phyloP scores from a whole-genome alignment of 2,888 invertebrate species.

The Hololepta plana region DNA sequence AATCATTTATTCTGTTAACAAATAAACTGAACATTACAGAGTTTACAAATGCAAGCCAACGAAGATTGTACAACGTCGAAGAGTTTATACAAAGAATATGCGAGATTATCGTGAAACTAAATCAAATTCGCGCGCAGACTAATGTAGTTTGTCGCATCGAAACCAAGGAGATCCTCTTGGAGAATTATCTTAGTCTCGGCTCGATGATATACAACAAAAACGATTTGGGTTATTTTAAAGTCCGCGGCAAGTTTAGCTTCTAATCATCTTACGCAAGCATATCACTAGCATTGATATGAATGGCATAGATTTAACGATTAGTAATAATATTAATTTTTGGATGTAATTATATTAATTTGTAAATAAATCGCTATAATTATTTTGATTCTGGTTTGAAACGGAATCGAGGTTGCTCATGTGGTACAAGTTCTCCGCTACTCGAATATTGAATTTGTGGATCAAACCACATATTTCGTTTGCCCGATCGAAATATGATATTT shows the following conservation, averaged over 20 bases:
- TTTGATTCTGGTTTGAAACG: too few species aligned
- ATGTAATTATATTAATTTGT: neutral
- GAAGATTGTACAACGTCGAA: constrained; percentile 38
- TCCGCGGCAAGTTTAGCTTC: constrained; percentile 71
- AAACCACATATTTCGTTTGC: neutral
- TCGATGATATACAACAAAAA: constrained; percentile 70
- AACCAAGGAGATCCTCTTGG: constrained; percentile 53
- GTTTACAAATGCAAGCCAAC: constrained; percentile 18
- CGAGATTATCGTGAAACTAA: constrained; percentile 31
- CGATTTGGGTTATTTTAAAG: constrained; percentile 71
- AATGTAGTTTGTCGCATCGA: constrained; percentile 37
- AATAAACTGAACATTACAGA: constrained; percentile 10
- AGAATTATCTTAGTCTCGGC: constrained; percentile 63
- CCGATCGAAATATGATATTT: neutral
- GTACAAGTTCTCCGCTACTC: too few species aligned
- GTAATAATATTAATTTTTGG: neutral
- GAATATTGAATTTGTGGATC: neutral
- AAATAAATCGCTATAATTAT: constrained; percentile 2
- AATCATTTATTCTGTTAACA: constrained; percentile 2
- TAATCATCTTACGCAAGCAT: too few species aligned
- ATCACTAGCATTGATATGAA: too few species aligned
- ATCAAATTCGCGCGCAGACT: constrained; percentile 20
- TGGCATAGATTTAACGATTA: too few species aligned
- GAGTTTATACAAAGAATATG: constrained; percentile 38
- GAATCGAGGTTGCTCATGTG: too few species aligned